Evolutionary conservation across 2,113 vertebrate genomes (phyloP), one percentile per base, ranked within the genome.

Genomic region (Hystrix cristata): DNA sequence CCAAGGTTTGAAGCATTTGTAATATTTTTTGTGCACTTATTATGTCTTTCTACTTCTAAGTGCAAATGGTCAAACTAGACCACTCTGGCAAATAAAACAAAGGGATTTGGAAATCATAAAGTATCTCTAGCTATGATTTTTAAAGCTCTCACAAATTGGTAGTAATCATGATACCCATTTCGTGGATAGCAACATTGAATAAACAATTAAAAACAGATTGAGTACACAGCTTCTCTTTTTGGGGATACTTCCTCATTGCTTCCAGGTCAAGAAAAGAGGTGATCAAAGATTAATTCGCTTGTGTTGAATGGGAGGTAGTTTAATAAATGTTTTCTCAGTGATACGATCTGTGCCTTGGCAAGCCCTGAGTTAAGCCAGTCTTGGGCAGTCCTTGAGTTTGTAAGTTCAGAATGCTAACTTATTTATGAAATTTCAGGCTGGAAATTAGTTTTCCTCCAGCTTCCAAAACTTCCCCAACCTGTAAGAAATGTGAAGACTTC

Each of bases 131-230:
- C 64, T 94, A 62, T 82, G 62, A 80, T 93, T 84, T 95, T 90
- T 90, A 90, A 82, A 90, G 69, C 51, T 71, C 92, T 96, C 31
- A 51, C n/a, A 31, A 92, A 95, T 81, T 87, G 92, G 78, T 97
- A 96, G 38, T 38, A 38, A 69, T 83, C 62, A 92, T 64, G 82
- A 94, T 90, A 48, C 31, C 11, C 57, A 76, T 78, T 96, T 95
- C 92, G 82, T 78, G 25, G 48, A 38, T 81, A 96, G 89, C 79
- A 82, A 93, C 87, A 92, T 10, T 85, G 76, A 94, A 81, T 78
- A 87, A 96, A 85, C 62, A 96, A 85, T 72, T 62, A 72, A 80
- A 93, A 90, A 48, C 7, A 94, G 43, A 79, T 64, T 29, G 34
- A 59, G 14, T 59, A 82, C 14, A 38, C 57, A 94, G 15, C 16